Evolutionary conservation across 35 echinoderm and acorn worm genomes (phyloP), one percentile per base, ranked within the genome.

Genomic region (Holothuria glaberrima): DNA sequence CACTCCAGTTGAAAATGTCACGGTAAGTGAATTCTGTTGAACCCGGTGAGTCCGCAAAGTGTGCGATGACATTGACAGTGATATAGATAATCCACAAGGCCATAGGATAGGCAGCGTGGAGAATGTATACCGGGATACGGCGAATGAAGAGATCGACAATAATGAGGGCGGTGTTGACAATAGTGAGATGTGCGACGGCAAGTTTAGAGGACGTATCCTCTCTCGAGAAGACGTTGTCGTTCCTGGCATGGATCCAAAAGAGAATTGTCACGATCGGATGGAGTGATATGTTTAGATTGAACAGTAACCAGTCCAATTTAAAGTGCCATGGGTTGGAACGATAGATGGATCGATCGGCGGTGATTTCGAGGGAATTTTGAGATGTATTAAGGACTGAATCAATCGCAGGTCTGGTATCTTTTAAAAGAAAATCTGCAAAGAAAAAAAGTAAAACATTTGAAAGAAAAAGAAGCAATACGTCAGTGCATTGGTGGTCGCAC

Each of bases 111-210:
- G 70, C 35, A 26, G 66, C 61, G 21, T 87, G 85, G n/a, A 67
- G 9, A 36, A 87, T 19, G 27, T 33, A n/a, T 21, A 87, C 66
- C 9, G 61, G 85, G 36, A 87, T 87, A 20, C 85, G 38, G 38
- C 85, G 34, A 13, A 87, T 30, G 66, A 87, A 41, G 21, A 87
- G 63, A 71, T 87, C 85, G 12, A 87, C 3, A 1, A 46, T 45
- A 71, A 87, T 71, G 22, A 71, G 54, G 41, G 24, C 60, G 22
- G 66, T 71, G 63, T 87, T 87, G 28, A 87, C 85, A 30, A 87
- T 70, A 4, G 66, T 67, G 20, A 87, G 85, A 59, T 87, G 61
- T 35, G 67, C 62, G 30, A 70, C 12, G 1, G 24, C 22, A 20
- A 87, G 31, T 34, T 87, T 71, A 16, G 12, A 12, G 25, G 65